Evolutionary conservation across 2,888 invertebrate genomes (phyloP).

Genomic region (Dichetophora obliterata): DNA sequence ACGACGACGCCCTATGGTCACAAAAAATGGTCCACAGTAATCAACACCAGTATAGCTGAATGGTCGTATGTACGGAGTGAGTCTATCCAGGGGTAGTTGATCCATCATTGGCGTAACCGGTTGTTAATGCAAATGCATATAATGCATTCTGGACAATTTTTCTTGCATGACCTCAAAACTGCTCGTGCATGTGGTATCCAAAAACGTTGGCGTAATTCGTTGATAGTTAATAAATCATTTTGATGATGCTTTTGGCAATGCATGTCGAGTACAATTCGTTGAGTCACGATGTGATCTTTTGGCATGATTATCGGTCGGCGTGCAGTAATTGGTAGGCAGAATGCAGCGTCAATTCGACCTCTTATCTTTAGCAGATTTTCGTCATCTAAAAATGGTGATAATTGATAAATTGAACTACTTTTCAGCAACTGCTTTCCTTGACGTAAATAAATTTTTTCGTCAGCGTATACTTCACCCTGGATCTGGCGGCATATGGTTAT

Average conservation of each 20-base stretch:
- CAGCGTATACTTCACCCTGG: background rate
- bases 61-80: no score
- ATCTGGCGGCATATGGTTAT: background rate
- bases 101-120: no score
- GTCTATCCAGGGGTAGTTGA: no score
- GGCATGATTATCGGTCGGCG: conserved; percentile 26
- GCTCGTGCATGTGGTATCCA: no score
- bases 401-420: background rate
- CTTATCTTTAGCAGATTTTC: background rate
- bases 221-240: background rate
- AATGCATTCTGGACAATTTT: no score
- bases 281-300: background rate
- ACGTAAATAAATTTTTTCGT: background rate
- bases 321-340: conserved; percentile 12
- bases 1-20: no score
- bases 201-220: background rate
- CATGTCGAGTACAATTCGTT: background rate
- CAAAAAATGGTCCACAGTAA: no score
- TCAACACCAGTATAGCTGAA: no score
- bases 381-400: background rate
- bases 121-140: no score
- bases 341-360: background rate
- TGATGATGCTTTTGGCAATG: conserved; percentile 1
- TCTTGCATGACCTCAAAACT: no score
- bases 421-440: background rate